Evolutionary conservation across 2,797 vertebrate genomes (phyloP).

Genomic region (Buceros bicornis): DNA sequence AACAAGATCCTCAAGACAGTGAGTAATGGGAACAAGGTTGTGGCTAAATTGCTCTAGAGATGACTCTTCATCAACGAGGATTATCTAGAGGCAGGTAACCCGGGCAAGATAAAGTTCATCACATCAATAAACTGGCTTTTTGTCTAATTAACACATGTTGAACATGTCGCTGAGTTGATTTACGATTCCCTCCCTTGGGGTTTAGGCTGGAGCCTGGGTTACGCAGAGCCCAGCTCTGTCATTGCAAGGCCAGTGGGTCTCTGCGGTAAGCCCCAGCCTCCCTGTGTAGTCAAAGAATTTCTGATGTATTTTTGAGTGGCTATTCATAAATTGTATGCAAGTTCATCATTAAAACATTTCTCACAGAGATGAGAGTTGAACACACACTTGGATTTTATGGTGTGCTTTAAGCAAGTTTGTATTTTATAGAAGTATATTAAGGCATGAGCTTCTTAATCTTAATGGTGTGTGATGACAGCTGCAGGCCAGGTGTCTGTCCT

Average conservation of each 20-base stretch:
- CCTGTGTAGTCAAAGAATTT: not conserved
- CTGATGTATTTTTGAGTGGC: not conserved
- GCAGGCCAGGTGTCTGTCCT: not conserved
- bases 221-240: not conserved
- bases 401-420: not conserved
- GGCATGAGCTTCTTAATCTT: not conserved
- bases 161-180: not conserved
- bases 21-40: not conserved
- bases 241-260: not conserved
- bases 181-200: not conserved
- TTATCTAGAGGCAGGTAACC: constrained; percentile 28
- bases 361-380: not conserved
- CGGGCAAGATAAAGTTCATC: constrained; percentile 14
- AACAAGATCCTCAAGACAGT: not conserved
- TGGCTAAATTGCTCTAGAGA: not conserved
- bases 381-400: not conserved
- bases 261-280: not conserved
- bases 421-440: not conserved
- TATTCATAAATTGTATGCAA: not conserved
- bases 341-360: not conserved
- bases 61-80: constrained; percentile 5
- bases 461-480: not conserved
- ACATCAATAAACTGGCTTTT: not conserved
- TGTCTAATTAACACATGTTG: constrained; percentile 9
- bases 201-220: not conserved